Evolutionary conservation across 2,797 vertebrate genomes (phyloP), one percentile per base, ranked within the genome.

Genomic region (Megalops cyprinoides): DNA sequence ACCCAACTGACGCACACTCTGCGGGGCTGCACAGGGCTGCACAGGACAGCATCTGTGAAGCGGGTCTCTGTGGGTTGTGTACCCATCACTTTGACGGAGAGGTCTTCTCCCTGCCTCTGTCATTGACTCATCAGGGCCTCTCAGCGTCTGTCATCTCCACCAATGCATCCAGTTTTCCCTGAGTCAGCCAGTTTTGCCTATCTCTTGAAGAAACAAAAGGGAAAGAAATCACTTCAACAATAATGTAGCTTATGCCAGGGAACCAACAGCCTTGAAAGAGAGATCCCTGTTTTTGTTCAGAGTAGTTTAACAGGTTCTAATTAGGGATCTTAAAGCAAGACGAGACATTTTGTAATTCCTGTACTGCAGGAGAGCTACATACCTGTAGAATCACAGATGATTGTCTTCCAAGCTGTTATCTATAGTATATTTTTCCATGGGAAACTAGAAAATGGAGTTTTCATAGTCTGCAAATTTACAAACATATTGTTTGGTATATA

Each of bases 121-220:
- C n/a, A n/a, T n/a, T n/a, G n/a, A n/a, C n/a, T n/a, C n/a, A 94
- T 94, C 93, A 93, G 89, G 88, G 89, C 85, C 90, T 89, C 91
- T 94, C 89, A 92, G 92, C 91, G 90, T 89, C 91, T 93, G 93
- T 94, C 93, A 92, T 88, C 85, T 82, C 82, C 84, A 87, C 90
- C 91, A 87, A 89, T 89, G 91, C 92, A 93, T 93, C 92, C 90
- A 91, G 94, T 93, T 89, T 49, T 90, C 88, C 74, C 82, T 87
- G 90, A 86, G 87, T n/a, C 92, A 92, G 89, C 87, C 90, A 91
- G 86, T 90, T 90, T 89, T 90, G 90, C 89, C 91, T 87, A 82
- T 87, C 86, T 85, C 85, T 46, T 81, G 87, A 88, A 25, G 10
- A 31, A 4, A 4, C 34, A n/a, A 20, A n/a, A 20, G 56, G 60